phyloP scores from a whole-genome alignment of 2,113 vertebrate genomes.

The Coryphaenoides rupestris region DNA sequence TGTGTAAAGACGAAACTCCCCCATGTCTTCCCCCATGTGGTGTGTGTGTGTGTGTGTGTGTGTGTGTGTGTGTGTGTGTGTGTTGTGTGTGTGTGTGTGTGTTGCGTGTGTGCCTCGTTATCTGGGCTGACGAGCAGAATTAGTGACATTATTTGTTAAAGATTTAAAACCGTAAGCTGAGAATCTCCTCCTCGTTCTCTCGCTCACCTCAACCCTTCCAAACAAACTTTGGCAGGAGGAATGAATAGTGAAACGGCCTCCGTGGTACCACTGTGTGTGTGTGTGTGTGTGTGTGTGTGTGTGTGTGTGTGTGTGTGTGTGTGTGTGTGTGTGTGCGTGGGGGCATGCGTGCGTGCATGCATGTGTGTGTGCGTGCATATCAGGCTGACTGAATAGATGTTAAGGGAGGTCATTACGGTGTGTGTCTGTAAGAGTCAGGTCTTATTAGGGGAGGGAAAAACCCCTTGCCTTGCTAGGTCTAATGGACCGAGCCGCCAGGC shows the following conservation, averaged over 20 bases:
- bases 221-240: constrained; percentile 37
- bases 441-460: constrained; percentile 41
- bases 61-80: too few species aligned
- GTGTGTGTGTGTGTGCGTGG: not conserved
- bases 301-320: not conserved
- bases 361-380: not conserved
- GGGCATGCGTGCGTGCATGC: not conserved
- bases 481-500: constrained; percentile 6
- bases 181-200: constrained; percentile 16
- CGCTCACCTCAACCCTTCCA: constrained; percentile 30
- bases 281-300: not conserved
- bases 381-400: constrained; percentile 37
- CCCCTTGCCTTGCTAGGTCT: constrained; percentile 39
- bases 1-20: not conserved
- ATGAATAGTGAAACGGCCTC: constrained; percentile 45
- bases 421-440: constrained; percentile 41
- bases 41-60: too few species aligned
- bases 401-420: constrained; percentile 69
- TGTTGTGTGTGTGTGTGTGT: not conserved
- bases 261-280: constrained; percentile 7
- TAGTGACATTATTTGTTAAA: too few species aligned
- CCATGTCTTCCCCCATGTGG: not conserved
- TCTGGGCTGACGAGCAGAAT: constrained; percentile 2
- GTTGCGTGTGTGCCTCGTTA: not conserved
- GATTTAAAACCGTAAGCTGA: constrained; percentile 7